Conservation (phyloP, 2,888 invertebrate species). For the Dryocosmus kuriphilus region DNA sequence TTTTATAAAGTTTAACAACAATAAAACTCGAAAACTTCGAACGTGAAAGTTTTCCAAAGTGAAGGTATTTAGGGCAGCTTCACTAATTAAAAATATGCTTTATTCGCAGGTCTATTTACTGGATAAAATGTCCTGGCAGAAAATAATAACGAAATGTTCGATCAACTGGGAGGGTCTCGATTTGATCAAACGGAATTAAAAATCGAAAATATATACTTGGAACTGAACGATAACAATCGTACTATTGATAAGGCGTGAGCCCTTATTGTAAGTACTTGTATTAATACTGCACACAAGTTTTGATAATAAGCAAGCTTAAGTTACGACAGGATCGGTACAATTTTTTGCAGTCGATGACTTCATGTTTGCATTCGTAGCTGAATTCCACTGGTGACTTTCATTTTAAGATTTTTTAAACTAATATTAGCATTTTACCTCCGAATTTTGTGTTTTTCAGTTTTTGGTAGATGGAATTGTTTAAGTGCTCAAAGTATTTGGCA, state of each 20-base stretch:
- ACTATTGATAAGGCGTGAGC: not conserved
- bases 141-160: not conserved
- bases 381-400: not conserved
- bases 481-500: no score
- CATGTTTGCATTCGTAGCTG: not conserved
- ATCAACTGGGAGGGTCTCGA: not conserved
- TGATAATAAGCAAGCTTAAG: not conserved
- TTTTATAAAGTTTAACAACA: no score
- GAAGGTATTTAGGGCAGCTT: not conserved
- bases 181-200: not conserved
- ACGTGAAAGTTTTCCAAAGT: no score
- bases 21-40: no score
- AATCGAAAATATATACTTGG: not conserved
- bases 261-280: not conserved
- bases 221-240: not conserved
- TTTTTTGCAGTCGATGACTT: not conserved
- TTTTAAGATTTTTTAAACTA: no score
- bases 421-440: no score
- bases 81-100: not conserved
- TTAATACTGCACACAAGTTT: not conserved
- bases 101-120: not conserved
- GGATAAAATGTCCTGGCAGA: not conserved
- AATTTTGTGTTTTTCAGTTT: no score
- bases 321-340: not conserved
- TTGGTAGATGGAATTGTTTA: slow-evolving; percentile 14